phyloP scores from a whole-genome alignment of 2,797 vertebrate genomes.

The Muscicapa striata region DNA sequence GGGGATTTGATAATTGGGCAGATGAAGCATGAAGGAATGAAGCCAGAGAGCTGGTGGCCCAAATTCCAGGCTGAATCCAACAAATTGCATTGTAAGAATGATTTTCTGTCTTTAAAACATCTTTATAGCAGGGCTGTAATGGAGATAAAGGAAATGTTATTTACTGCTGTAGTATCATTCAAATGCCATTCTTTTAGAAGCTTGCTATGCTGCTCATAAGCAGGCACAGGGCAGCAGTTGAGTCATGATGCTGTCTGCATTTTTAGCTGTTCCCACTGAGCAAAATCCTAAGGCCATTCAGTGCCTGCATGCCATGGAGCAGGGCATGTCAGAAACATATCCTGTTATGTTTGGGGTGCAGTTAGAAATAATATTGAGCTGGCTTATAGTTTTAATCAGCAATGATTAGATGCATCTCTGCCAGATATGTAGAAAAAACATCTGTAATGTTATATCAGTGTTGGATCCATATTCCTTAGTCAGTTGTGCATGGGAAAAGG shows the following conservation, averaged over 20 bases:
- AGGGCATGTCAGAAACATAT: neutral
- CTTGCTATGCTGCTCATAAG: neutral
- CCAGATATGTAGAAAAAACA: neutral
- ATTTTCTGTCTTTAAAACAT: neutral
- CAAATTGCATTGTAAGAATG: neutral
- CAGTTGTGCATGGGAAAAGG: neutral
- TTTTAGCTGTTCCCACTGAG: neutral
- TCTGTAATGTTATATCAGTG: neutral
- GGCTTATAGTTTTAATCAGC: neutral
- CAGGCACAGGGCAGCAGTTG: neutral
- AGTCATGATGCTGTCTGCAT: neutral
- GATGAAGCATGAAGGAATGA: constrained; percentile 74
- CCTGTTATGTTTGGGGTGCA: neutral
- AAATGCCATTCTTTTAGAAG: neutral
- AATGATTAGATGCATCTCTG: neutral
- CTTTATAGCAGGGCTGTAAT: neutral
- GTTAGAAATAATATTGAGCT: neutral
- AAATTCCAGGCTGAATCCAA: constrained; percentile 57
- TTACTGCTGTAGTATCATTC: neutral
- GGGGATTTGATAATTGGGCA: constrained; percentile 70
- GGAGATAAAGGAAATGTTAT: constrained; percentile 32
- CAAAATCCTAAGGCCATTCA: neutral
- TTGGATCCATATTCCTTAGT: neutral
- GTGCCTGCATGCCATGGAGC: neutral
- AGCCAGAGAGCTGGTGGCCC: constrained; percentile 58